These are phyloP conservation scores for Drosophila testacea DNA, from an alignment of 2,888 invertebrate species.

Conservation along the genomic window DNA sequence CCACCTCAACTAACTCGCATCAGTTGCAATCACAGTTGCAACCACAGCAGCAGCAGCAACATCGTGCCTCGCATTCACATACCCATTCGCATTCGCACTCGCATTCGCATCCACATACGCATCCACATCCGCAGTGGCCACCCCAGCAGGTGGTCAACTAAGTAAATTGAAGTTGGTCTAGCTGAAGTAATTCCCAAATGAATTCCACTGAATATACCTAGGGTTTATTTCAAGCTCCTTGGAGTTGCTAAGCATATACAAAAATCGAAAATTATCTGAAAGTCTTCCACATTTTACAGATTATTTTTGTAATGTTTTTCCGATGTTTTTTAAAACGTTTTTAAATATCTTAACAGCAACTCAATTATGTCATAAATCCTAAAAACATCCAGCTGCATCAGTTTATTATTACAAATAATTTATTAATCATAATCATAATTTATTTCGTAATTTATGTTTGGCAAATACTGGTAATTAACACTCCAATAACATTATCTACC, in stretches of 20 bases:
- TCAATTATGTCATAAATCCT: neutral
- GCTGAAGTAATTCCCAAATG: constrained; percentile 33
- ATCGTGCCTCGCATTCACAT: constrained; percentile 45
- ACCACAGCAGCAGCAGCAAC: constrained; percentile 48
- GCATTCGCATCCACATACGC: constrained; percentile 39
- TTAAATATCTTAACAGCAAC: too few species aligned
- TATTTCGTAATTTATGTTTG: too few species aligned
- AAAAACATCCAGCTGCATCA: neutral
- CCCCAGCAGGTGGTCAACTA: constrained; percentile 70
- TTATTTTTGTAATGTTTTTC: too few species aligned
- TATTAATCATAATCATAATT: neutral
- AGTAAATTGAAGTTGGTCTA: constrained; percentile 13
- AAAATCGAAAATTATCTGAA: too few species aligned
- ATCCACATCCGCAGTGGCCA: constrained; percentile 64
- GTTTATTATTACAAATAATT: neutral
- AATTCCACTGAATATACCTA: neutral
- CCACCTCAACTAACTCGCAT: constrained; percentile 62
- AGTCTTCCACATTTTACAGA: neutral
- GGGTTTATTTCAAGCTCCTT: neutral
- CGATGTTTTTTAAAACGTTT: too few species aligned
- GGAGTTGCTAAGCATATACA: too few species aligned
- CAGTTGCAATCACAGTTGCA: constrained; percentile 57
- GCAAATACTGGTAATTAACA: neutral
- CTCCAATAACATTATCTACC: neutral
- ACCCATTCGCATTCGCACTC: constrained; percentile 40